Evolutionary conservation across 2,888 invertebrate genomes (phyloP), one percentile per base, ranked within the genome.

Genomic region (Ctenicera cuprea): DNA sequence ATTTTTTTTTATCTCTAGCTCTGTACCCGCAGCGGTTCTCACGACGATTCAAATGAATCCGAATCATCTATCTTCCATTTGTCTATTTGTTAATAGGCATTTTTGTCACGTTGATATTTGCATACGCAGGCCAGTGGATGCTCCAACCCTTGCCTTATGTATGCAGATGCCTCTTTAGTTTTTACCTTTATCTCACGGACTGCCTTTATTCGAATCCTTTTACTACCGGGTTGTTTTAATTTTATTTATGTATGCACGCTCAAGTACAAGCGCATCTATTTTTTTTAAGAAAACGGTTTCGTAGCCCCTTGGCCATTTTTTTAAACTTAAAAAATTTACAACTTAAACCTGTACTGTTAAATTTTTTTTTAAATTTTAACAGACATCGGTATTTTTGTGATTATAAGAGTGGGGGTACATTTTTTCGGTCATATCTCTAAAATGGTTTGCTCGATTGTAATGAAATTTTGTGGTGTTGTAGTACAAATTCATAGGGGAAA

Each of bases 51-150:
- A 71, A 71, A 66, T 71, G 74, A 74, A 80, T 73, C 75, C 66
- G 73, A 73, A 77, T 75, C 77, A 80, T 80, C 79, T 77, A 80
- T 80, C 80, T 80, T 79, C 77, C 78, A 73, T 80, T 80, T 80
- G 80, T 80, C 79, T 80, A 77, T 79, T 76, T 72, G 65, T 74
- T 80, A 80, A 80, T 80, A 78, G 79, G 75, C 78, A 79, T 79
- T 79, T 79, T 77, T 76, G 78, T 78, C 79, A 78, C 77, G 77
- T 78, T 66, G 59, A 33, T 73, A 80, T 81, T 81, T 81, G 79
- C 80, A 81, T 81, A 79, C 76, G 71, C 73, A 64, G 61, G 71
- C 69, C 68, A 45, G 62, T 70, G 54, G 72, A 59, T 64, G 68
- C 41, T 69, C 48, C 61, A 52, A 41, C 75, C 72, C 65, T 72